These are phyloP conservation scores for Acleris laterana DNA, from an alignment of 2,888 invertebrate genomes.

Conservation along the genomic window DNA sequence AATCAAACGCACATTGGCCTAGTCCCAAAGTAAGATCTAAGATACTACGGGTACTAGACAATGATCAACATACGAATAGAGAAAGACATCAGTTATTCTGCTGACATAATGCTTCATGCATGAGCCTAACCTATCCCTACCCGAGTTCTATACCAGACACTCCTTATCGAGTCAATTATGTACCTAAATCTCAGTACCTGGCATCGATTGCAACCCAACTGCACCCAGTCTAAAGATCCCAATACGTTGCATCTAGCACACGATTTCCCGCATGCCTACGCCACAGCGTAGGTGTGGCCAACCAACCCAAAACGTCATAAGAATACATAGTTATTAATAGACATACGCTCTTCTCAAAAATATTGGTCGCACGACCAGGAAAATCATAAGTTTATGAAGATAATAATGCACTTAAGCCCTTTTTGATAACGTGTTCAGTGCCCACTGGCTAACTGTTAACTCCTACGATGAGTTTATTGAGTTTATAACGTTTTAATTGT, in stretches of 20 bases:
- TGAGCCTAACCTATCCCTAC: too few species aligned
- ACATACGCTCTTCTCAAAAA: conserved; percentile 10
- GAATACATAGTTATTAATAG: background rate
- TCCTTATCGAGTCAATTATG: too few species aligned
- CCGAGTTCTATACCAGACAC: too few species aligned
- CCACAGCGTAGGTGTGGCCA: conserved; percentile 19
- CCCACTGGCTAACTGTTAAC: conserved; percentile 28
- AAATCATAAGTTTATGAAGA: conserved; percentile 1
- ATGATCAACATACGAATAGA: too few species aligned
- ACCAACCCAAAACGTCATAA: conserved; percentile 1
- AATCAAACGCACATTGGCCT: too few species aligned
- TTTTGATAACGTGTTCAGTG: conserved; percentile 6
- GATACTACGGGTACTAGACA: too few species aligned
- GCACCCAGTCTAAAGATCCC: conserved; percentile 29
- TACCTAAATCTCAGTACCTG: background rate
- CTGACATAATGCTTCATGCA: too few species aligned
- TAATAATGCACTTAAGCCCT: conserved; percentile 6
- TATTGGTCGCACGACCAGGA: background rate
- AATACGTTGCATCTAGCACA: conserved; percentile 32
- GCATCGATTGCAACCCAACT: conserved; percentile 9
- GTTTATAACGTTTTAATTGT: conserved; percentile 23
- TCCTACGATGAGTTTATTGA: conserved; percentile 15
- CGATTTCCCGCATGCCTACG: conserved; percentile 34
- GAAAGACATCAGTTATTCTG: too few species aligned
- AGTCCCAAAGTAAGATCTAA: too few species aligned